Conservation (phyloP, 2,113 vertebrate species). For the Asarcornis scutulata region DNA sequence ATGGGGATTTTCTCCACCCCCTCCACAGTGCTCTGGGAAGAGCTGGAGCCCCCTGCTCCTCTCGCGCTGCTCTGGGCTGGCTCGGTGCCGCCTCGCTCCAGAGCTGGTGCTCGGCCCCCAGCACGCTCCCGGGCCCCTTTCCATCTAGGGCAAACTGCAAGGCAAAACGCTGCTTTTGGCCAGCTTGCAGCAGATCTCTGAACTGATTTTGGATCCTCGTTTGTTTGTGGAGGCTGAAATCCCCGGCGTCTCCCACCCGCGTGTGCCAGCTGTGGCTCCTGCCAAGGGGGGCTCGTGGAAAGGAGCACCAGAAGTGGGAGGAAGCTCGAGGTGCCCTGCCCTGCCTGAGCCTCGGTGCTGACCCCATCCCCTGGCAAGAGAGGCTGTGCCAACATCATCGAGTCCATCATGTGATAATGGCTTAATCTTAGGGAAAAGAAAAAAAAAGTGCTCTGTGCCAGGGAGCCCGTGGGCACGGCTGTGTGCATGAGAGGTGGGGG, state of each 20-base stretch:
- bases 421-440: not conserved
- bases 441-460: not conserved
- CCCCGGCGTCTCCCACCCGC: fast-evolving
- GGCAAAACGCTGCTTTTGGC: not conserved
- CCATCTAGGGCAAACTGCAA: constrained; percentile 41
- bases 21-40: not conserved
- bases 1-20: not conserved
- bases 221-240: not conserved
- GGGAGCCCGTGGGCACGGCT: not conserved
- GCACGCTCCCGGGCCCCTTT: not conserved
- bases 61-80: not conserved
- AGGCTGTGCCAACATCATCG: not conserved
- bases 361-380: not conserved
- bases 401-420: not conserved
- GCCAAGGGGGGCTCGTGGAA: not conserved
- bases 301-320: not conserved
- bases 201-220: not conserved
- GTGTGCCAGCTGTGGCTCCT: fast-evolving
- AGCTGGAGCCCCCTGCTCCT: not conserved
- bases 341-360: not conserved
- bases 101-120: not conserved
- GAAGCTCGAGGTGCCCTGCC: not conserved
- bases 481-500: not conserved
- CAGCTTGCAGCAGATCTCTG: not conserved
- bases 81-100: not conserved